A percentile compares a stretch with the other conserved stretches of the same genome.
These are phyloP conservation scores for Tribolium castaneum DNA, from an alignment of 1,140 invertebrate species.

Conservation along the genomic window DNA sequence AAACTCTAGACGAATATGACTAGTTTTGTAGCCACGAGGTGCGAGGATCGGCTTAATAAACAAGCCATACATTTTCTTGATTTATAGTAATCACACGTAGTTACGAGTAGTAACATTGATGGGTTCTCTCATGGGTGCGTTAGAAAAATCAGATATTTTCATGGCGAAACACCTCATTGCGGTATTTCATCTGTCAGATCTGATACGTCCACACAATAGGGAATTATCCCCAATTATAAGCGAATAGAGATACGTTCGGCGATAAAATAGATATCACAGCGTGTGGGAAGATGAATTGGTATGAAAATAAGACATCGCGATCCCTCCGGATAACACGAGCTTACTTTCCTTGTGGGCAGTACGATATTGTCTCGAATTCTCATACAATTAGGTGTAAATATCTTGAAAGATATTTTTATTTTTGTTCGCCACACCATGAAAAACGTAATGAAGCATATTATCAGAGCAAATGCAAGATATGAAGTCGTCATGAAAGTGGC, in stretches of 20 bases:
- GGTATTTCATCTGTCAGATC: slow-evolving; percentile 41
- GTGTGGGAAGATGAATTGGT: slow-evolving; percentile 50
- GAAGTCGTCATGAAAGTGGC: slow-evolving; percentile 17
- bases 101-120: not conserved
- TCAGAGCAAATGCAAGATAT: not conserved
- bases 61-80: slow-evolving; percentile 2
- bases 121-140: not conserved
- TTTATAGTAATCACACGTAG: slow-evolving; percentile 1
- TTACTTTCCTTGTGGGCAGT: slow-evolving; percentile 18
- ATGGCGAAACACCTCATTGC: not conserved
- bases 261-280: slow-evolving; percentile 51
- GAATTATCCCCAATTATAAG: slow-evolving; percentile 56
- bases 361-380: not conserved
- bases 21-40: slow-evolving; percentile 11
- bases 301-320: slow-evolving; percentile 52
- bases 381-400: slow-evolving; percentile 4
- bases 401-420: not conserved
- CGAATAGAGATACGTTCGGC: slow-evolving; percentile 51
- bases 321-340: slow-evolving; percentile 40
- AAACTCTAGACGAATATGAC: not conserved
- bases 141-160: slow-evolving; percentile 17
- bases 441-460: not conserved
- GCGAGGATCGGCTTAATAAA: not conserved
- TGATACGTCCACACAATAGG: slow-evolving; percentile 50
- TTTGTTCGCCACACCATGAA: not conserved